phyloP scores from a whole-genome alignment of 1,140 invertebrate species.

The Zaprionus lachaisei region DNA sequence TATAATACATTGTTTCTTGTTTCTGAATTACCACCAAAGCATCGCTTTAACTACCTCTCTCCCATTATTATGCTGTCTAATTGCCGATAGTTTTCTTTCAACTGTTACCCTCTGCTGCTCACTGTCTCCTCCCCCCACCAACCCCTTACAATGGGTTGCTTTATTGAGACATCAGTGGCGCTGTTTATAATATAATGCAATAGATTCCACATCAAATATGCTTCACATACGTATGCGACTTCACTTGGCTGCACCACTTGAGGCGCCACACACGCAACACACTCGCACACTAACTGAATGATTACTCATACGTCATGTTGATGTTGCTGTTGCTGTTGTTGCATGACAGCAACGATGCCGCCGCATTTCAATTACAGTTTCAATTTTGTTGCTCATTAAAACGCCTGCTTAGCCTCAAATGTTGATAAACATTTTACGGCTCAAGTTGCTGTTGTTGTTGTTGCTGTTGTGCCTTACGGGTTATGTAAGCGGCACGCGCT shows the following conservation, averaged over 20 bases:
- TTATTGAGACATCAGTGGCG: conserved; percentile 36
- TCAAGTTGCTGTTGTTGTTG: conserved; percentile 10
- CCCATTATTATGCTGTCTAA: neutral
- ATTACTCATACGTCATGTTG: conserved; percentile 48
- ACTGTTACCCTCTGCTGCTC: neutral
- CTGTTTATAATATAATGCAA: conserved; percentile 32
- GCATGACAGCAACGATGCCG: conserved; percentile 22
- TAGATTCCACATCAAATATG: conserved; percentile 23
- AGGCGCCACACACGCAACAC: conserved; percentile 17
- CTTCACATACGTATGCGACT: conserved; percentile 17
- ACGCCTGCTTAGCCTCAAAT: conserved; percentile 53
- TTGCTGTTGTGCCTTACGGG: conserved; percentile 3
- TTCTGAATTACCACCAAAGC: no score
- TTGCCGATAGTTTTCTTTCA: neutral
- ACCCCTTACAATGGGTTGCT: neutral
- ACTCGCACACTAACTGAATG: neutral
- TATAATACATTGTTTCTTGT: no score
- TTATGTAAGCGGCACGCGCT: conserved; percentile 75
- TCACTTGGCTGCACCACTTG: conserved; percentile 25
- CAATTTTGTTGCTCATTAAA: conserved; percentile 79
- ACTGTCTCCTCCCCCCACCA: neutral
- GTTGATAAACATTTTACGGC: conserved; percentile 72
- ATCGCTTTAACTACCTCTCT: neutral
- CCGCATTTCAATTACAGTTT: conserved; percentile 75
- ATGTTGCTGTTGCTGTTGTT: conserved; percentile 9